A percentile compares a stretch with the other conserved stretches of the same genome.
Conservation (phyloP, 2,797 vertebrate species). For the Neostethus bicornis region DNA sequence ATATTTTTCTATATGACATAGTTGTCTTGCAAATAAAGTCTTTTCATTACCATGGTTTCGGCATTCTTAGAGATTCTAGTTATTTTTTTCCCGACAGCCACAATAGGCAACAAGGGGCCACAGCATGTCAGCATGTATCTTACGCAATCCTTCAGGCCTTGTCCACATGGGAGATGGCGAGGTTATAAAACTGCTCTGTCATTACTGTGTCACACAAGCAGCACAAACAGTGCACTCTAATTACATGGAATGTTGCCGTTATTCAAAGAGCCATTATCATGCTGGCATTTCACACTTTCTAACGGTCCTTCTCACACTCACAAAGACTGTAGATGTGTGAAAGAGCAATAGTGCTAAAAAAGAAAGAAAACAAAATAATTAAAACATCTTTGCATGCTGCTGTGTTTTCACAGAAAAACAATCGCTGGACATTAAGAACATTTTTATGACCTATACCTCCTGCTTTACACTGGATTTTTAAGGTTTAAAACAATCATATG, state of each 20-base stretch:
- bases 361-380: neutral
- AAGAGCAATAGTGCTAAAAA: constrained; percentile 24
- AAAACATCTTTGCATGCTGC: constrained; percentile 13
- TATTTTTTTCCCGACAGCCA: constrained; percentile 9
- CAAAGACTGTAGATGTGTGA: constrained; percentile 39
- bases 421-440: neutral
- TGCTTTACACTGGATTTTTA: neutral
- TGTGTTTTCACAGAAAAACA: constrained; percentile 20
- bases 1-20: no score
- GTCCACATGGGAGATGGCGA: constrained; percentile 8
- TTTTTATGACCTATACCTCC: neutral
- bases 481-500: neutral
- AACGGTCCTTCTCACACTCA: constrained; percentile 28
- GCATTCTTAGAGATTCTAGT: neutral
- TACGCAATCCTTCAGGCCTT: constrained; percentile 20
- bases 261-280: constrained; percentile 42
- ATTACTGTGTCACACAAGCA: constrained; percentile 26
- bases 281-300: constrained; percentile 39
- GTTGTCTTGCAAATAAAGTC: no score
- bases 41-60: neutral
- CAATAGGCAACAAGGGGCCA: neutral
- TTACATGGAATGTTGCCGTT: constrained; percentile 35
- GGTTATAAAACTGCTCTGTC: constrained; percentile 24
- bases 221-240: constrained; percentile 30
- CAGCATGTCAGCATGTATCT: constrained; percentile 17